Evolutionary conservation across 2,797 vertebrate species (phyloP).

Genomic region (Molossus alvarezi): DNA sequence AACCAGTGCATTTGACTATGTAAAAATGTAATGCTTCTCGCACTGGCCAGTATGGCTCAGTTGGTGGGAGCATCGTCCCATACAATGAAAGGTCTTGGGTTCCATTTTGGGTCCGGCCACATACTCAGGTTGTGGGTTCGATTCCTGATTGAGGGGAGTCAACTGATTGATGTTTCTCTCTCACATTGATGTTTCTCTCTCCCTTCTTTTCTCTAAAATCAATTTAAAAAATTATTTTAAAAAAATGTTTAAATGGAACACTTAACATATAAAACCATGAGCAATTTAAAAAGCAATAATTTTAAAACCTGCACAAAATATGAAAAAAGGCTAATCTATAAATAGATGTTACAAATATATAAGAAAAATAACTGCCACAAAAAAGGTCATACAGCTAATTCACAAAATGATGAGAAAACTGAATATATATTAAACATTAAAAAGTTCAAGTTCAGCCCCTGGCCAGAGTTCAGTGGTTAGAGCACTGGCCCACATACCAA

Average conservation of each 20-base stretch:
- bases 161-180: background rate
- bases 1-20: background rate
- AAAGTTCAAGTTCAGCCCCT: background rate
- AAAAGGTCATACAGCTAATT: constrained; percentile 47
- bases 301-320: background rate
- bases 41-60: no score
- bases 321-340: background rate
- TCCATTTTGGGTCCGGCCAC: background rate
- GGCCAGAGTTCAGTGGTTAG: no score
- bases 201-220: no score
- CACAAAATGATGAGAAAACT: constrained; percentile 53
- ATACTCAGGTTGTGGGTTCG: background rate
- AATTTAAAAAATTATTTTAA: no score
- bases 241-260: background rate
- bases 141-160: background rate
- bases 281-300: background rate
- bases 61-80: no score
- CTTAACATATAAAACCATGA: constrained; percentile 44
- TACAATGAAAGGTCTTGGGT: background rate
- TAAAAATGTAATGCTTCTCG: constrained; percentile 10
- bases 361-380: background rate
- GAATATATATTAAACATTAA: constrained; percentile 6
- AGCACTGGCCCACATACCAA: no score
- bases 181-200: no score
- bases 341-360: constrained; percentile 12